These are phyloP conservation scores for Erebia aethiops DNA, from an alignment of 2,888 invertebrate species.

Conservation along the genomic window DNA sequence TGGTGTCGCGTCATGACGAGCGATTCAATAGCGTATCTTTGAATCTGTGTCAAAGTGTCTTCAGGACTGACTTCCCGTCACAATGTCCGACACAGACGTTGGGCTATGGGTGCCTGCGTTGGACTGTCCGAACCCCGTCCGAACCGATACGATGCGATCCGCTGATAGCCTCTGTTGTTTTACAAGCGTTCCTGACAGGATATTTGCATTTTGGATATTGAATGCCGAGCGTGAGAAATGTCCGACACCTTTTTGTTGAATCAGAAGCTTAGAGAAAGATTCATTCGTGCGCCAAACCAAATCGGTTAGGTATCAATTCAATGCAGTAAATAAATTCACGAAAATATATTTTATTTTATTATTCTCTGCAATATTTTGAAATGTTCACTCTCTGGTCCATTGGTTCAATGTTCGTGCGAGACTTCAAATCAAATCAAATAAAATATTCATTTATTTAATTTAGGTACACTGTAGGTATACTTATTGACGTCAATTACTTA, in stretches of 20 bases:
- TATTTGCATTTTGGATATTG: constrained; percentile 68
- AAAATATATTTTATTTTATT: neutral
- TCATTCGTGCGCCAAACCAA: neutral
- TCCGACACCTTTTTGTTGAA: constrained; percentile 32
- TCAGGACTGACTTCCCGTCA: constrained; percentile 49
- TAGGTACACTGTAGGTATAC: too few species aligned
- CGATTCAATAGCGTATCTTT: constrained; percentile 67
- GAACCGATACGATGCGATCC: constrained; percentile 50
- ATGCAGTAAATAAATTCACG: constrained; percentile 8
- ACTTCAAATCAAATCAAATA: too few species aligned
- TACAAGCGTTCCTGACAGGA: constrained; percentile 60
- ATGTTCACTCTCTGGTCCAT: neutral
- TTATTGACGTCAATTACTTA: too few species aligned
- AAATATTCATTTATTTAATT: too few species aligned
- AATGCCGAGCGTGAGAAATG: constrained; percentile 53
- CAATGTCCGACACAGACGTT: constrained; percentile 49
- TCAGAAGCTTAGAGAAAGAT: constrained; percentile 9
- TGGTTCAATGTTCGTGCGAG: too few species aligned
- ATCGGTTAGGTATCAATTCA: neutral
- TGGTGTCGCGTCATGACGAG: constrained; percentile 39
- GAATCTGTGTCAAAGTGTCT: constrained; percentile 66
- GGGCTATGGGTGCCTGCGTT: constrained; percentile 13
- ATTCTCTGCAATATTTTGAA: neutral
- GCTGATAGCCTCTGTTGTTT: constrained; percentile 60
- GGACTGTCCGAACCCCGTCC: constrained; percentile 20